Conservation (phyloP, 2,113 vertebrate genomes). For the Glaucomys volans region DNA sequence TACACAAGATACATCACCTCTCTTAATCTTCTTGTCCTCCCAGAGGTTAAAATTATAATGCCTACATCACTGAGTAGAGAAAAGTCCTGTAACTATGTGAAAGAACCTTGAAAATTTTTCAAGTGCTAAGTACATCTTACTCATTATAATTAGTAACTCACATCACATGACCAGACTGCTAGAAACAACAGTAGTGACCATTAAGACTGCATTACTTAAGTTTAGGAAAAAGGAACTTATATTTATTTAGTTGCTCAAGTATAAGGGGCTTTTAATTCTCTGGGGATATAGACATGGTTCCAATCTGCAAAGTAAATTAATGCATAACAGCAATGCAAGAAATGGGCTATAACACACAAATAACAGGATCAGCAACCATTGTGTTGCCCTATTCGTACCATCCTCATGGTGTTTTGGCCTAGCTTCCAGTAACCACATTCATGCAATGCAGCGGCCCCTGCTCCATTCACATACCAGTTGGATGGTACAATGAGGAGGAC, state of each 20-base stretch:
- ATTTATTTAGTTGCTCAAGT: neutral
- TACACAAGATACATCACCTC: neutral
- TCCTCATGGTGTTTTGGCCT: neutral
- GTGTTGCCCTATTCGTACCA: neutral
- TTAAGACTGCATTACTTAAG: neutral
- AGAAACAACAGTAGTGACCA: neutral
- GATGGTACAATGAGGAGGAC: neutral
- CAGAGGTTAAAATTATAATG: neutral
- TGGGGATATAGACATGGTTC: neutral
- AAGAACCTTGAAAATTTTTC: slow-evolving; percentile 15
- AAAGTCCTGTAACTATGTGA: neutral
- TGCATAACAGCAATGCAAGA: neutral
- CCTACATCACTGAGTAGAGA: neutral
- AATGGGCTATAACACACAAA: neutral
- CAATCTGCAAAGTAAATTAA: neutral
- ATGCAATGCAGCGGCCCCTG: too few relatives aligned
- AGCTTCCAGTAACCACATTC: neutral
- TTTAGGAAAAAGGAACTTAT: neutral
- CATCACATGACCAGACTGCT: neutral
- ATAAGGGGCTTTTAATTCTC: neutral
- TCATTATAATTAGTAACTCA: neutral
- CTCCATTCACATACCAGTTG: neutral
- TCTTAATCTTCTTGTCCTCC: neutral
- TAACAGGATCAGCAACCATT: neutral
- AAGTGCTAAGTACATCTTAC: neutral